phyloP scores from a whole-genome alignment of 2,113 vertebrate genomes.

The Nyctibius bracteatus region DNA sequence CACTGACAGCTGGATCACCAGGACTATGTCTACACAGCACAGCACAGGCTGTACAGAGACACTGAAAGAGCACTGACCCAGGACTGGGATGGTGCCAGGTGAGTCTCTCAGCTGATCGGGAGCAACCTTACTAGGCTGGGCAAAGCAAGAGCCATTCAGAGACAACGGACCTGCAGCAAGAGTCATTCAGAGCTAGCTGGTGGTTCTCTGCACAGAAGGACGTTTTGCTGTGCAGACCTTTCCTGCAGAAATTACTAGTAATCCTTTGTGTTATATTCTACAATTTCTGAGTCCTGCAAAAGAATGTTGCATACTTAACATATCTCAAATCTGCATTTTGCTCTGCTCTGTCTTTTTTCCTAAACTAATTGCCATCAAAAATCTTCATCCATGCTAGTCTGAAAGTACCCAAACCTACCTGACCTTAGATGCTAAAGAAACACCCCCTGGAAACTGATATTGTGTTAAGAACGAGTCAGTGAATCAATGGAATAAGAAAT shows the following conservation, averaged over 20 bases:
- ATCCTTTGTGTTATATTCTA: background rate
- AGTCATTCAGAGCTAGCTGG: background rate
- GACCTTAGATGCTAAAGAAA: background rate
- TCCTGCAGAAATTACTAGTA: background rate
- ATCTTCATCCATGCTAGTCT: background rate
- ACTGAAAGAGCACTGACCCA: background rate
- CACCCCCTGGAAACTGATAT: background rate
- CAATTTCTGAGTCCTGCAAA: background rate
- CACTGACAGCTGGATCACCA: background rate
- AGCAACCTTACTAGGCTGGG: background rate
- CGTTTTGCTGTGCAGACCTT: background rate
- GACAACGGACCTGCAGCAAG: background rate
- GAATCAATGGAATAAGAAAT: background rate
- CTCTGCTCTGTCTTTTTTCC: background rate
- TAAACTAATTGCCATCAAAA: background rate
- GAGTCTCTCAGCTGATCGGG: background rate
- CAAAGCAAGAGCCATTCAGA: background rate
- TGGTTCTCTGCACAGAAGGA: background rate
- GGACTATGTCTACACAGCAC: background rate
- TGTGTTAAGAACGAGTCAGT: background rate
- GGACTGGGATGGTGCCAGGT: accelerated
- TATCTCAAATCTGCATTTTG: background rate
- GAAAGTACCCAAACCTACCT: background rate
- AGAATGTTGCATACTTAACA: background rate
- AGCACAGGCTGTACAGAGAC: background rate